Base-by-base conservation (phyloP, 2,113 vertebrate species). In the Panthera uncia region DNA sequence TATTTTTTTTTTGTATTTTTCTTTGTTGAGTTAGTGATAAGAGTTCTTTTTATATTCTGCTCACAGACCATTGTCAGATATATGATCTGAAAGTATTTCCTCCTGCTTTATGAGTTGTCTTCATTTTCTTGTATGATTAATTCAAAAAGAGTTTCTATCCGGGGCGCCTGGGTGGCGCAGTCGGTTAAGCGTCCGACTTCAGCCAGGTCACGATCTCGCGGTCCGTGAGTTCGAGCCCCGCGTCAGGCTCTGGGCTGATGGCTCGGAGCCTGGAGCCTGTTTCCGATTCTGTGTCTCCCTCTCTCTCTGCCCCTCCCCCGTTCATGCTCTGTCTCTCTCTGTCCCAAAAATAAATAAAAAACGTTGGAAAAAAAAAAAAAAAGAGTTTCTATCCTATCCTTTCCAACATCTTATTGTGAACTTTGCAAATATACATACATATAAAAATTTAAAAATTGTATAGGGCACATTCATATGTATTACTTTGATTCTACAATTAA, bases 21-120 rank as follows among this genome's bases (percentile, higher is more conserved):
- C 41, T 48, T 76, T 76, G 14, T 76, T 48, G 73, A 76, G 41
- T 31, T 57, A 89, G 3, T 71, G 50, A 0, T 78, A 91, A 57
- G 52, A 71, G 4, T 82, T 66, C 7, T 86, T 81, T 25, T n/a
- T 65, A 45, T 45, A 55, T 52, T 79, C 8, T 78, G 23, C 12
- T 41, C 41, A 74, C 27, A 73, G 10, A 31, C 10, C 14, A 3
- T 83, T 45, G 57, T 48, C 16, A 52, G 9, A 31, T 83, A 11
- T n/a, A 79, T 71, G 14, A 83, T 91, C 52, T 94, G 50, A 93
- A 81, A 93, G 85, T 89, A 74, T 87, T 73, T 52, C 48, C 14
- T 95, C 27, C 29, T 36, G 21, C 74, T 89, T 33, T 61, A 3
- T 27, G 16, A 18, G 8, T 66, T 86, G 10, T 52, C 31, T 55